These are phyloP conservation scores for Panopea generosa DNA, from an alignment of 2,888 invertebrate genomes.

Conservation along the genomic window DNA sequence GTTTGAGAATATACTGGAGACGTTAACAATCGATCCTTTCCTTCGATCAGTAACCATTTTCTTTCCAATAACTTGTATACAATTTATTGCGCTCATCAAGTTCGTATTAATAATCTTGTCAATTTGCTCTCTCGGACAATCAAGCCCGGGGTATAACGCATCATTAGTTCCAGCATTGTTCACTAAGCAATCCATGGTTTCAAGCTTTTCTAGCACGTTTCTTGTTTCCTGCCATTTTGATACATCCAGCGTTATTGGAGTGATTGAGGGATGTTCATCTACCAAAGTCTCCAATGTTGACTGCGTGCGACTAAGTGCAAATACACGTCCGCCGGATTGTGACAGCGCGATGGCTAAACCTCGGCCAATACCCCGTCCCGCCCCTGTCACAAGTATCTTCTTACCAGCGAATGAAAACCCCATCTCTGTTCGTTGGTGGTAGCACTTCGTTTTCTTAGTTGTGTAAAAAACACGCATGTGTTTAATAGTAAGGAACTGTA, in stretches of 20 bases:
- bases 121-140: no score
- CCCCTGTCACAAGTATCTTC: slow-evolving; percentile 94
- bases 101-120: no score
- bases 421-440: no score
- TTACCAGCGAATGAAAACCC: slow-evolving; percentile 87
- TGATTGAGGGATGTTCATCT: slow-evolving; percentile 58
- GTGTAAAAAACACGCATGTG: no score
- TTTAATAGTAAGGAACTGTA: no score
- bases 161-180: slow-evolving; percentile 96
- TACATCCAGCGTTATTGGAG: slow-evolving; percentile 89
- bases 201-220: slow-evolving; percentile 88
- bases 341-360: slow-evolving; percentile 90
- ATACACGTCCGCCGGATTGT: slow-evolving; percentile 90
- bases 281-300: slow-evolving; percentile 89
- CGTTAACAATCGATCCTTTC: no score
- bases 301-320: slow-evolving; percentile 91
- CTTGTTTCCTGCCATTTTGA: slow-evolving; percentile 91
- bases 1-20: no score
- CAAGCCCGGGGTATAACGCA: no score
- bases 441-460: no score
- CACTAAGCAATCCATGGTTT: slow-evolving; percentile 92
- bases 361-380: slow-evolving; percentile 93
- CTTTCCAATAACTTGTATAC: no score
- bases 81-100: no score
- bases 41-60: no score